Evolutionary conservation across 2,888 invertebrate species (phyloP).

Genomic region (Drosophila atripex): DNA sequence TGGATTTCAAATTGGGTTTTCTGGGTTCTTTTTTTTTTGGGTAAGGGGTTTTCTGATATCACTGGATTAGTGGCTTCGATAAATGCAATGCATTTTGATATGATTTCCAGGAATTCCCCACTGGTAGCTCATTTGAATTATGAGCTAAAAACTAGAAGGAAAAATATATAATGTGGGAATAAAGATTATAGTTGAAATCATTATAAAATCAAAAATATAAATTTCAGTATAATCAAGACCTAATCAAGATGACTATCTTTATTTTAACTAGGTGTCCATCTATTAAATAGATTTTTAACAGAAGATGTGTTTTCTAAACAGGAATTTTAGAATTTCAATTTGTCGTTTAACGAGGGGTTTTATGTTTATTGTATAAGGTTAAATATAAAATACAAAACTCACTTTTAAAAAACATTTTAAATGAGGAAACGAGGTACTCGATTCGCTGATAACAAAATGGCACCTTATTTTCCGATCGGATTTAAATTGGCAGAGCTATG

Average conservation of each 20-base stretch:
- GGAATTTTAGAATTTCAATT: not conserved
- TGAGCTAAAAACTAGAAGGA: constrained; percentile 4
- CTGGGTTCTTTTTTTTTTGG: not conserved
- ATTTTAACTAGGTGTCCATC: not conserved
- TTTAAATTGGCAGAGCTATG: no score
- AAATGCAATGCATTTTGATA: constrained; percentile 32
- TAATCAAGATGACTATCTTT: not conserved
- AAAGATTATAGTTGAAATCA: not conserved
- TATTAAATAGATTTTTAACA: not conserved
- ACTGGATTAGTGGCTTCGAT: constrained; percentile 36
- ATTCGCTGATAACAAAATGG: no score
- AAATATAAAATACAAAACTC: no score
- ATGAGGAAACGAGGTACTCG: no score
- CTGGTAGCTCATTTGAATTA: constrained; percentile 11
- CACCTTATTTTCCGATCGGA: no score
- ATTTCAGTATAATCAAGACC: not conserved
- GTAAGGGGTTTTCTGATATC: constrained; percentile 30
- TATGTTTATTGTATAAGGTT: not conserved
- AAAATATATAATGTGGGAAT: not conserved
- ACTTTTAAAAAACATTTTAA: no score
- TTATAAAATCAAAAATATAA: not conserved
- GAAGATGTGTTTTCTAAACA: not conserved
- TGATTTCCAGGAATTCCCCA: constrained; percentile 33
- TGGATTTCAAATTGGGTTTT: constrained; percentile 4
- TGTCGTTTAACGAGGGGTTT: not conserved